Evolutionary conservation across 2,113 vertebrate genomes (phyloP).

Genomic region (Brienomyrus brachyistius): DNA sequence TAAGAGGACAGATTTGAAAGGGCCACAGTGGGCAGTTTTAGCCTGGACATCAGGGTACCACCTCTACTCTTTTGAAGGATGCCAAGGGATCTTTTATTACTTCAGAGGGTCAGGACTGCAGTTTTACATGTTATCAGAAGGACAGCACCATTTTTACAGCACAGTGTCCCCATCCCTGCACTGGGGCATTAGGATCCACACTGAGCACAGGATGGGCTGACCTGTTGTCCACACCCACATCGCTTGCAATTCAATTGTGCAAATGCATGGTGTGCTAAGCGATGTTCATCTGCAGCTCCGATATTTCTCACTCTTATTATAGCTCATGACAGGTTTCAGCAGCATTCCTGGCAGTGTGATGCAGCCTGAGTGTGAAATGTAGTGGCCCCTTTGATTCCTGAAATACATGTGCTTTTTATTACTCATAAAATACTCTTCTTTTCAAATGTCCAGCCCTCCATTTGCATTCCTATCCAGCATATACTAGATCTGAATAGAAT

Average conservation of each 20-base stretch:
- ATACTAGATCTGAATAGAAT: not conserved
- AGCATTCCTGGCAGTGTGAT: not conserved
- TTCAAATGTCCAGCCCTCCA: not conserved
- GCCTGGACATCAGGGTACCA: not conserved
- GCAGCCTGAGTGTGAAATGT: not conserved
- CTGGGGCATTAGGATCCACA: not conserved
- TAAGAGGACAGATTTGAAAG: not conserved
- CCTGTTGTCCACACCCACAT: no score
- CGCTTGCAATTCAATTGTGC: not conserved
- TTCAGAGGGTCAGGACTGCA: not conserved
- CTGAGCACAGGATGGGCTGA: not conserved
- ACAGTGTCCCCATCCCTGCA: not conserved
- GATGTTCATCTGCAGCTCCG: not conserved
- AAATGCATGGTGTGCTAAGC: not conserved
- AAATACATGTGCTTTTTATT: not conserved
- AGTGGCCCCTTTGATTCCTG: not conserved
- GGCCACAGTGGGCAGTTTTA: not conserved
- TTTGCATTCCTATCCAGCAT: not conserved
- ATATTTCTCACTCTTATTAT: not conserved
- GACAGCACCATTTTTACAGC: not conserved
- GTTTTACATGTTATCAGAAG: not conserved
- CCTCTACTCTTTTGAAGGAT: not conserved
- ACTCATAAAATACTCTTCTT: not conserved
- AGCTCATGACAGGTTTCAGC: not conserved
- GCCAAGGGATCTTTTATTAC: not conserved